phyloP scores from a whole-genome alignment of 23 tunicate species.

The Trididemnum miniatum region DNA sequence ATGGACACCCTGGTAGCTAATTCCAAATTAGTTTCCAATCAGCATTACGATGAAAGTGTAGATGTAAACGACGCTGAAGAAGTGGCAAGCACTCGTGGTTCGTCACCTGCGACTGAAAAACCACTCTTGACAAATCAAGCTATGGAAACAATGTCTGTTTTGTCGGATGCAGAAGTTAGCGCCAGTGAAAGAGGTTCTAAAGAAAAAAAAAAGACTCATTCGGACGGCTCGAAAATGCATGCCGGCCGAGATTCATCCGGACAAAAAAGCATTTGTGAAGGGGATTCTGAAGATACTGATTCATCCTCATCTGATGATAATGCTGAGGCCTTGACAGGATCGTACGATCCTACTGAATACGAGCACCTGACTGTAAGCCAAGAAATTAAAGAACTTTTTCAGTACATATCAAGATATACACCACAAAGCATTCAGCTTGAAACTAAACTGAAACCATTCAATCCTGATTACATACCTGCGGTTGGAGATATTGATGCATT shows the following conservation, averaged over 20 bases:
- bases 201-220: neutral
- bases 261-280: constrained; percentile 37
- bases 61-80: constrained; percentile 82
- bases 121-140: neutral
- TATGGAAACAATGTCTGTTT: neutral
- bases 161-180: neutral
- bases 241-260: neutral
- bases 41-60: constrained; percentile 92
- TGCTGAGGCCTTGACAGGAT: constrained; percentile 49
- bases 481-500: constrained; percentile 98
- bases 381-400: constrained; percentile 91
- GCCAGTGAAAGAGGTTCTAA: neutral
- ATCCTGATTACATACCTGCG: constrained; percentile 95
- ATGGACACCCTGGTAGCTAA: constrained; percentile 20
- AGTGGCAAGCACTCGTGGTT: constrained; percentile 49
- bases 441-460: constrained; percentile 85
- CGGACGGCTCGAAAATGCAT: neutral
- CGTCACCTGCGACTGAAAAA: constrained; percentile 1
- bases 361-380: constrained; percentile 75
- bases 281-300: constrained; percentile 75
- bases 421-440: constrained; percentile 92
- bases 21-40: constrained; percentile 63
- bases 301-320: constrained; percentile 65
- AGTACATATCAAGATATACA: constrained; percentile 71
- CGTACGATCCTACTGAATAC: constrained; percentile 93